phyloP scores from a whole-genome alignment of 2,888 invertebrate species.

The Sipha maydis region DNA sequence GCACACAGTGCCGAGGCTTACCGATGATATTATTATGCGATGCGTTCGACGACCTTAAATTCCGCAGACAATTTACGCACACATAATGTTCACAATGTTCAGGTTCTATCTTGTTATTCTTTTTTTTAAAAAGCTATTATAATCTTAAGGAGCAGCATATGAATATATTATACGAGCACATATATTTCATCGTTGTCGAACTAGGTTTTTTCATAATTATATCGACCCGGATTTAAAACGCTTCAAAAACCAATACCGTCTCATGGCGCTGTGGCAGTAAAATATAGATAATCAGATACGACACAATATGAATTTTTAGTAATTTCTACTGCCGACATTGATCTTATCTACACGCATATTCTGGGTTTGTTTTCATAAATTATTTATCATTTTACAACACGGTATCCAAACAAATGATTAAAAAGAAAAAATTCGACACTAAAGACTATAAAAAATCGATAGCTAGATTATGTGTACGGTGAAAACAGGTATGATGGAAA shows the following conservation, averaged over 20 bases:
- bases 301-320: background rate
- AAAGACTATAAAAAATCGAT: background rate
- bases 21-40: background rate
- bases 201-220: no score
- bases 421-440: background rate
- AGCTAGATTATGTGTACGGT: background rate
- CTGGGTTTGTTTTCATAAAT: background rate
- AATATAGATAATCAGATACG: no score
- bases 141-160: no score
- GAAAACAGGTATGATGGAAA: background rate
- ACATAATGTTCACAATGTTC: no score
- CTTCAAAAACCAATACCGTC: no score
- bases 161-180: no score
- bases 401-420: background rate
- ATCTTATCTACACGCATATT: background rate
- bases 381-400: background rate
- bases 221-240: no score
- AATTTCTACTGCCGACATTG: background rate
- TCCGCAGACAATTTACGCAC: background rate
- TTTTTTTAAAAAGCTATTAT: no score
- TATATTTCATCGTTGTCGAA: no score
- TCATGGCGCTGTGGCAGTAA: no score
- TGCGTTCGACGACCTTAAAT: background rate
- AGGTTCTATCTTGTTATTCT: no score
- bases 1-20: background rate